Evolutionary conservation across 2,888 invertebrate species (phyloP).

Genomic region (Sepioteuthis lessoniana): DNA sequence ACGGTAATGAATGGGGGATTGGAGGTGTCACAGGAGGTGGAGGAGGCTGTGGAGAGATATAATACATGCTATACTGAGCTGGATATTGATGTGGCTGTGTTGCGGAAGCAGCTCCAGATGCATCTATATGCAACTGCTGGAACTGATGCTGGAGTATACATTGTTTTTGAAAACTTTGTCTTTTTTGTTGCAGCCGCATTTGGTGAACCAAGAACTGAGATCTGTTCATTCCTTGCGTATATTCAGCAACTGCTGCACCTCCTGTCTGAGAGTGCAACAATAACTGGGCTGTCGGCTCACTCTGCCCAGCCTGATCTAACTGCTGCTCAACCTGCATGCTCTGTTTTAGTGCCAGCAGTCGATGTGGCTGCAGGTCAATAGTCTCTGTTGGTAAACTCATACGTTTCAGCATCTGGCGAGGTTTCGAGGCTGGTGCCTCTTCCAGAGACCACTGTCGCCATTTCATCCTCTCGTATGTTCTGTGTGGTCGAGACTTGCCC

Average conservation of each 20-base stretch:
- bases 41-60: conserved; percentile 17
- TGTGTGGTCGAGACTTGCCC: conserved; percentile 52
- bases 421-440: conserved; percentile 60
- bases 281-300: conserved; percentile 47
- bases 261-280: conserved; percentile 41
- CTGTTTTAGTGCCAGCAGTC: conserved; percentile 74
- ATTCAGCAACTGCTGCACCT: conserved; percentile 37
- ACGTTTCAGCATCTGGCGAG: conserved; percentile 70
- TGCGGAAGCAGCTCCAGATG: conserved; percentile 69
- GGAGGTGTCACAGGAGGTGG: neutral
- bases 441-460: conserved; percentile 65
- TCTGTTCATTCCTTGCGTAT: conserved; percentile 58
- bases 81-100: neutral
- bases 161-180: conserved; percentile 88
- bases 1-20: neutral
- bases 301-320: conserved; percentile 61
- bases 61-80: conserved; percentile 39
- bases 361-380: conserved; percentile 73
- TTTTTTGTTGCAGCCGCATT: conserved; percentile 87
- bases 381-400: conserved; percentile 74
- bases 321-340: conserved; percentile 73
- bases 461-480: conserved; percentile 54
- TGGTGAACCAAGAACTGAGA: conserved; percentile 88
- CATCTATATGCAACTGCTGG: conserved; percentile 69
- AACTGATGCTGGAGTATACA: conserved; percentile 78